Percentiles rank a stretch among this genome's conserved stretches.
Evolutionary conservation across 2,113 vertebrate species (phyloP).

Genomic region (Panthera tigris): DNA sequence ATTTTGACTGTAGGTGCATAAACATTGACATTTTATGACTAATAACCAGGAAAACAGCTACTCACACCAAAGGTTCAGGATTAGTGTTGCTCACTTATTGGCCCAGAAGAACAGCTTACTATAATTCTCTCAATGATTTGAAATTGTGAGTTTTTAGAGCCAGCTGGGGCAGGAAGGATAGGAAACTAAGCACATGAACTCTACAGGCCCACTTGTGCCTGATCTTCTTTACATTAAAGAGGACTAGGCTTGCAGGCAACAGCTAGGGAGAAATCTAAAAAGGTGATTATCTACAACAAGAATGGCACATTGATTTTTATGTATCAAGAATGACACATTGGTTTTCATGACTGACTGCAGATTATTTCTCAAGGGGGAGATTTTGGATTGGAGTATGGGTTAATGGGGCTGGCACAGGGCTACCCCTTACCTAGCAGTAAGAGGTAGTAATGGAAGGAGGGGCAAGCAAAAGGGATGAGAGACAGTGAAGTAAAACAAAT

Average conservation of each 20-base stretch:
- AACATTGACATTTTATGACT: slow-evolving; percentile 75
- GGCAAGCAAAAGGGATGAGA: background rate
- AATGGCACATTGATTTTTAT: background rate
- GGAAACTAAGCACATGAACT: background rate
- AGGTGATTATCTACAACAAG: background rate
- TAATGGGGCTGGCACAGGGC: background rate
- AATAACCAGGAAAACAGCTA: slow-evolving; percentile 53
- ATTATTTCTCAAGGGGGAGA: background rate
- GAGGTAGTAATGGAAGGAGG: background rate
- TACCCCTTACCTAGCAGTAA: background rate
- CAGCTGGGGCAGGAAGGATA: background rate
- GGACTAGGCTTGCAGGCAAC: background rate
- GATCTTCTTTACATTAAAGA: background rate
- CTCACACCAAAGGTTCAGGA: background rate
- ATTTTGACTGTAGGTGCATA: slow-evolving; percentile 63
- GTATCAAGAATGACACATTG: background rate
- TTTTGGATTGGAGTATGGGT: background rate
- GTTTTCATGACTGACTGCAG: background rate
- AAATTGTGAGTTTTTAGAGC: background rate
- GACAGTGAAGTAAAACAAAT: background rate
- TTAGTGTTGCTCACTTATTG: background rate
- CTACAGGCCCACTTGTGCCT: background rate
- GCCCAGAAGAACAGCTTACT: background rate
- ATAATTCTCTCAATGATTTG: background rate
- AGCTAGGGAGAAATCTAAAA: background rate